Percentiles rank a stretch among this genome's conserved stretches.
These are phyloP conservation scores for Margaritifera margaritifera DNA, from an alignment of 2,888 invertebrate species.

Conservation along the genomic window DNA sequence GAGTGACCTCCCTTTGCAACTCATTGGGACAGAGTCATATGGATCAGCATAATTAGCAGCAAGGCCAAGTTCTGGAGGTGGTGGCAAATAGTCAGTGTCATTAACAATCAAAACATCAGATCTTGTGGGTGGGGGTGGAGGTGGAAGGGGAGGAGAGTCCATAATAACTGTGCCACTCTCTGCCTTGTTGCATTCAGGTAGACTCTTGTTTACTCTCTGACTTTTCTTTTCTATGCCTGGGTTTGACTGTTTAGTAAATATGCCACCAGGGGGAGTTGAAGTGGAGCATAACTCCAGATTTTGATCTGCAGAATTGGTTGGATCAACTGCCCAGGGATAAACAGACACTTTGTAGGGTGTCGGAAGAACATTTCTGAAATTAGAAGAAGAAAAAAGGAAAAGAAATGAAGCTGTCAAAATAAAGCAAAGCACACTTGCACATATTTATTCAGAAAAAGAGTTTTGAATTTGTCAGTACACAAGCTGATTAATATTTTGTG, in stretches of 20 bases:
- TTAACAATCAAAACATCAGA: conserved; percentile 19
- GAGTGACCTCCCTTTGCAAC: neutral
- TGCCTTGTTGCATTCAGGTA: conserved; percentile 2
- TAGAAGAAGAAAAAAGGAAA: neutral
- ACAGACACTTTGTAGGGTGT: conserved; percentile 41
- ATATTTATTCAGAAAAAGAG: no score
- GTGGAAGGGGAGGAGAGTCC: conserved; percentile 33
- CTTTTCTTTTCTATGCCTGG: conserved; percentile 21
- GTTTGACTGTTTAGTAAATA: neutral
- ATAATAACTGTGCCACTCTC: conserved; percentile 4
- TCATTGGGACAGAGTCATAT: conserved; percentile 24
- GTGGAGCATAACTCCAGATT: conserved; percentile 26
- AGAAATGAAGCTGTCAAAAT: no score
- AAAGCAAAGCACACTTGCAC: no score
- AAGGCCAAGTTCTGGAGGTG: conserved; percentile 4
- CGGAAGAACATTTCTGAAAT: conserved; percentile 18
- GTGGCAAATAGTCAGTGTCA: conserved; percentile 5
- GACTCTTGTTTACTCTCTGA: conserved; percentile 20
- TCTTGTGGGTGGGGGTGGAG: conserved; percentile 35
- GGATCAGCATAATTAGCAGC: conserved; percentile 33
- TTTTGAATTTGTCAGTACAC: no score
- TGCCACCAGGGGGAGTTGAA: conserved; percentile 24
- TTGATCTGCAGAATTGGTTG: conserved; percentile 7
- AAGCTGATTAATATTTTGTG: no score
- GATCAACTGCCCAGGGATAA: conserved; percentile 35